Conservation (phyloP, 2,888 invertebrate genomes). For the Nomada flava region DNA sequence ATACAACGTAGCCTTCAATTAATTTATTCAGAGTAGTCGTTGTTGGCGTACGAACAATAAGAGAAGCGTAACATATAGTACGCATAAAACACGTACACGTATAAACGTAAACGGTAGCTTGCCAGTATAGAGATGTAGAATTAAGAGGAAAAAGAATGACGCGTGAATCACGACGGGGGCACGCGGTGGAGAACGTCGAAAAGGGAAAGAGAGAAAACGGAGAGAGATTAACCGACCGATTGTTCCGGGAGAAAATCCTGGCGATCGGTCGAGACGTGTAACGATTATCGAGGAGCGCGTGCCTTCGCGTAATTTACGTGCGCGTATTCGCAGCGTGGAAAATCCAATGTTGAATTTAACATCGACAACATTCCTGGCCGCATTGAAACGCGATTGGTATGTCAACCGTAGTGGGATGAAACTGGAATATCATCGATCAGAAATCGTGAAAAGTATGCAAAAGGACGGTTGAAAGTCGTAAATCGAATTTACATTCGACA, state of each 20-base stretch:
- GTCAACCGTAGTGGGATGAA: neutral
- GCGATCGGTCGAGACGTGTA: conserved; percentile 21
- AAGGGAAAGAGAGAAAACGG: neutral
- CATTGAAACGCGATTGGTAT: conserved; percentile 19
- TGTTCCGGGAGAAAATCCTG: conserved; percentile 26
- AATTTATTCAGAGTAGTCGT: conserved; percentile 76
- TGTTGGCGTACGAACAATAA: conserved; percentile 58
- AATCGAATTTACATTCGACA: conserved; percentile 3
- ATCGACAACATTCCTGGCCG: conserved; percentile 23
- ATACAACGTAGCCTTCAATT: conserved; percentile 70
- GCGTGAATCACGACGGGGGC: conserved; percentile 29
- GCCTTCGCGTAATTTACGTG: conserved; percentile 61
- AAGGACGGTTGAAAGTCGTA: too few species aligned
- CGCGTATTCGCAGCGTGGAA: conserved; percentile 42
- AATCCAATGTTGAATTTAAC: conserved; percentile 53
- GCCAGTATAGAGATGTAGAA: conserved; percentile 73
- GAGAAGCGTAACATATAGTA: conserved; percentile 38
- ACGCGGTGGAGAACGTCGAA: neutral
- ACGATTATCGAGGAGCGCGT: conserved; percentile 51
- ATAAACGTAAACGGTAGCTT: conserved; percentile 72
- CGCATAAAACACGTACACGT: neutral
- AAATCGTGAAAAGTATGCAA: neutral
- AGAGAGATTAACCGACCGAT: neutral
- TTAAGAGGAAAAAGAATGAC: conserved; percentile 16
- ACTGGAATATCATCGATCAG: neutral